Evolutionary conservation across 1,140 invertebrate species (phyloP).

Genomic region (Hyles vespertilio): DNA sequence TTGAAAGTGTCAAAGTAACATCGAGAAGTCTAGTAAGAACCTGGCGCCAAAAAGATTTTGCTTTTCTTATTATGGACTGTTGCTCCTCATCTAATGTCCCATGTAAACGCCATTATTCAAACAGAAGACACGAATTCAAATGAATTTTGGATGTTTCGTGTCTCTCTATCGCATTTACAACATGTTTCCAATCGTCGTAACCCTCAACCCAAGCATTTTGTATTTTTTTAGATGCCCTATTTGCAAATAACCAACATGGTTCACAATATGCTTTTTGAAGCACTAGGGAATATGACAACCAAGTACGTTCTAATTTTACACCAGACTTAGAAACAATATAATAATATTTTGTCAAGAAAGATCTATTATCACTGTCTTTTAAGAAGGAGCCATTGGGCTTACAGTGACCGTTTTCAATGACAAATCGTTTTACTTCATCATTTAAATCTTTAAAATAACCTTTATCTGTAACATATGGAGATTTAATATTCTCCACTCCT

Average conservation of each 20-base stretch:
- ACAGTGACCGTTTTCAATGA: constrained; percentile 22
- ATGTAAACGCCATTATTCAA: constrained; percentile 20
- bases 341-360: constrained; percentile 20
- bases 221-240: constrained; percentile 21
- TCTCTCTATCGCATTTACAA: constrained; percentile 23
- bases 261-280: constrained; percentile 23
- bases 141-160: constrained; percentile 21
- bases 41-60: constrained; percentile 24
- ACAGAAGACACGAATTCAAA: constrained; percentile 15
- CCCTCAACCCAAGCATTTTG: constrained; percentile 22
- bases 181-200: constrained; percentile 24
- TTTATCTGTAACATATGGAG: constrained; percentile 21
- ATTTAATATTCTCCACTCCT: not conserved
- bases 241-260: constrained; percentile 20
- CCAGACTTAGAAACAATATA: constrained; percentile 19
- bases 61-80: constrained; percentile 25
- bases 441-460: constrained; percentile 24
- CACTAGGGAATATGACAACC: constrained; percentile 20
- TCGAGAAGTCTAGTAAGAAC: constrained; percentile 29
- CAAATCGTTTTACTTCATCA: constrained; percentile 20
- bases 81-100: constrained; percentile 26
- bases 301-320: constrained; percentile 20
- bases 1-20: constrained; percentile 27
- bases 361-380: constrained; percentile 22
- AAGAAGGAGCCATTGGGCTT: constrained; percentile 21